These are phyloP conservation scores for Crypturellus undulatus DNA, from an alignment of 2,113 vertebrate species.

Conservation along the genomic window DNA sequence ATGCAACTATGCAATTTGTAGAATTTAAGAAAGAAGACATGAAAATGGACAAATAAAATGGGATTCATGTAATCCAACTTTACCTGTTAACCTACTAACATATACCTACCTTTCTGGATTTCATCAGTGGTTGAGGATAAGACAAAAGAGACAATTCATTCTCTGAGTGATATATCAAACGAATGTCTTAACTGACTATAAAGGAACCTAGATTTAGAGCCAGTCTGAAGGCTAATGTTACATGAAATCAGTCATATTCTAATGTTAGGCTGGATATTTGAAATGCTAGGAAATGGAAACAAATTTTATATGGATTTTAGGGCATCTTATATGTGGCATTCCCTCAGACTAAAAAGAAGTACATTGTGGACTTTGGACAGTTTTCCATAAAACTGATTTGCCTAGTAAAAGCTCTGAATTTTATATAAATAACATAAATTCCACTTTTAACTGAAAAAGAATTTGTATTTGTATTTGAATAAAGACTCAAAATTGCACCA, in stretches of 20 bases:
- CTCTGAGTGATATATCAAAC: fast-evolving
- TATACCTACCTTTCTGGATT: not conserved
- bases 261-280: not conserved
- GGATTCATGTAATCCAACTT: not conserved
- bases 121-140: not conserved
- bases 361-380: not conserved
- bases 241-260: not conserved
- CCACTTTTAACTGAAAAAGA: not conserved
- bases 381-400: not conserved
- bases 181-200: not conserved
- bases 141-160: not conserved
- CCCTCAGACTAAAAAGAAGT: not conserved
- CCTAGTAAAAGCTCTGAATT: not conserved
- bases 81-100: not conserved
- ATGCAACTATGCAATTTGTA: not conserved
- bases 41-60: not conserved
- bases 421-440: not conserved
- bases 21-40: not conserved
- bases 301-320: not conserved
- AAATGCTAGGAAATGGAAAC: not conserved
- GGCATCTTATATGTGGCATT: not conserved
- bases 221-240: not conserved
- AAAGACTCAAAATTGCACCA: not conserved
- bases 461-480: not conserved
- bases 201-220: not conserved